These are phyloP conservation scores for Plectus sambesii DNA, from an alignment of 1,140 invertebrate genomes.

Conservation along the genomic window DNA sequence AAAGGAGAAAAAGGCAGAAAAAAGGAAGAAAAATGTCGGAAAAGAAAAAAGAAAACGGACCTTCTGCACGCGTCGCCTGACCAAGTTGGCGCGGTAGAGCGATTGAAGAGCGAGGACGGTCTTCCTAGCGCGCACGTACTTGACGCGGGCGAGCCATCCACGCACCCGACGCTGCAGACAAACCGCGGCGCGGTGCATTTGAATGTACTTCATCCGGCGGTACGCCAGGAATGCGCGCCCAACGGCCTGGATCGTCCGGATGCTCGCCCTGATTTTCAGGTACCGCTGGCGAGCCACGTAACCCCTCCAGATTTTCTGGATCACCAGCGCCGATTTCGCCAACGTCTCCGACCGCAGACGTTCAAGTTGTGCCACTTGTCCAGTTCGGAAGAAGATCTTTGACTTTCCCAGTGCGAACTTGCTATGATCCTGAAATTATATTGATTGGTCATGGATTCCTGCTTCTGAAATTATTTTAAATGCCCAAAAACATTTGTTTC, in stretches of 20 bases:
- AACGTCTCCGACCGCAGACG: constrained; percentile 76
- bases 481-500: too few species aligned
- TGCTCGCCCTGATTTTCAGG: constrained; percentile 54
- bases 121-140: constrained; percentile 58
- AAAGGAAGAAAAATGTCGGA: not conserved
- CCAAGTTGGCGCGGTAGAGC: constrained; percentile 19
- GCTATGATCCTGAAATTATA: constrained; percentile 63
- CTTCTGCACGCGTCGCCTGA: constrained; percentile 18
- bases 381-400: constrained; percentile 94
- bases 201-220: constrained; percentile 46
- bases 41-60: constrained; percentile 5
- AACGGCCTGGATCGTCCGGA: constrained; percentile 60
- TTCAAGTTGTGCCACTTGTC: constrained; percentile 94
- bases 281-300: constrained; percentile 67
- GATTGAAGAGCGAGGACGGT: constrained; percentile 58
- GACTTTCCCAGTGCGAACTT: constrained; percentile 93
- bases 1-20: too few species aligned
- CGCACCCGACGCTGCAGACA: constrained; percentile 79
- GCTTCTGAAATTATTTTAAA: too few species aligned
- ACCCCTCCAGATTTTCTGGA: constrained; percentile 77
- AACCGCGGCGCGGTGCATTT: constrained; percentile 71
- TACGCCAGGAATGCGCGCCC: constrained; percentile 58
- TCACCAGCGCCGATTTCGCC: constrained; percentile 69
- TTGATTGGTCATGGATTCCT: too few species aligned
- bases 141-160: constrained; percentile 63